Evolutionary conservation across 1,140 invertebrate species (phyloP).

Genomic region (Asbolus verrucosus): DNA sequence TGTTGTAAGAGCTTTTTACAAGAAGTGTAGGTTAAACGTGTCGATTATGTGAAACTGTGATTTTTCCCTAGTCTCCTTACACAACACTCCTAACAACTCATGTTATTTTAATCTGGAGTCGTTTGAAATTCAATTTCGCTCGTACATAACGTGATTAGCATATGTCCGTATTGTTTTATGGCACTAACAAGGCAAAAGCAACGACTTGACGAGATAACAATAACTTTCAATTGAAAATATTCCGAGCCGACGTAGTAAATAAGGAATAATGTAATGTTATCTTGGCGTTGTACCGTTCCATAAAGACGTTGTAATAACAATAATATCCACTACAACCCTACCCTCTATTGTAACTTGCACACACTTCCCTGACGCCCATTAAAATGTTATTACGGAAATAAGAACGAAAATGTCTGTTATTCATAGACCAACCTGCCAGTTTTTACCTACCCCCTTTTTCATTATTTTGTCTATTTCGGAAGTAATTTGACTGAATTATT

Average conservation of each 20-base stretch:
- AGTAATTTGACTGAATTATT: conserved; percentile 35
- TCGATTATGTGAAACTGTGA: too few relatives aligned
- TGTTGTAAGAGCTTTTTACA: too few relatives aligned
- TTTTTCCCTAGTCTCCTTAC: neutral
- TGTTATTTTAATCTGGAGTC: conserved; percentile 10
- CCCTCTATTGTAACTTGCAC: conserved; percentile 23
- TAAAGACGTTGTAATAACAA: conserved; percentile 38
- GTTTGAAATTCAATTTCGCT: conserved; percentile 29
- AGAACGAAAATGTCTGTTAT: conserved; percentile 33
- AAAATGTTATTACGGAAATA: conserved; percentile 38
- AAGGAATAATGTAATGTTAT: conserved; percentile 33
- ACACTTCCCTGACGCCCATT: conserved; percentile 36
- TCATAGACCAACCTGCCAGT: conserved; percentile 28
- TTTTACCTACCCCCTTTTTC: conserved; percentile 15
- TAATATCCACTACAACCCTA: conserved; percentile 22
- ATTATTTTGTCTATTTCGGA: conserved; percentile 22
- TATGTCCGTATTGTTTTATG: conserved; percentile 34
- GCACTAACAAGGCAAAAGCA: conserved; percentile 33
- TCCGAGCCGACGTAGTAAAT: conserved; percentile 22
- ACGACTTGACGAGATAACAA: conserved; percentile 36
- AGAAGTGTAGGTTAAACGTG: too few relatives aligned
- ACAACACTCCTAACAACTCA: conserved; percentile 8
- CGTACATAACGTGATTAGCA: conserved; percentile 14
- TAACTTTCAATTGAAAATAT: conserved; percentile 35
- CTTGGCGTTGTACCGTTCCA: conserved; percentile 19